Evolutionary conservation across 2,888 invertebrate species (phyloP).

Genomic region (Spicauda simplicius): DNA sequence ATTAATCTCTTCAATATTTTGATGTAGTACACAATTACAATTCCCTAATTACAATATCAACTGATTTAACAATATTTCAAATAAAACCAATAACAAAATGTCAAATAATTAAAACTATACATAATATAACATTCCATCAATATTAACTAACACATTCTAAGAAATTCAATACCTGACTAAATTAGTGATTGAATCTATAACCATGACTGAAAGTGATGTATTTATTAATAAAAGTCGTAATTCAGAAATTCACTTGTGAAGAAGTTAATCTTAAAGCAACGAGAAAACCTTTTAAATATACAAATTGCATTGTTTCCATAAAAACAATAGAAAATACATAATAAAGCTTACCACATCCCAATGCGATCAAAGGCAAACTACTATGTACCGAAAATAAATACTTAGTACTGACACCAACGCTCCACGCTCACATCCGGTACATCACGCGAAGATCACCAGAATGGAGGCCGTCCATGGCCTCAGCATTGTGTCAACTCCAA

Average conservation of each 20-base stretch:
- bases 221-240: slow-evolving; percentile 54
- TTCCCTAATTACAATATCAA: slow-evolving; percentile 80
- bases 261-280: slow-evolving; percentile 58
- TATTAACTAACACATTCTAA: slow-evolving; percentile 53
- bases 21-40: slow-evolving; percentile 57
- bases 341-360: slow-evolving; percentile 68
- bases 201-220: slow-evolving; percentile 59
- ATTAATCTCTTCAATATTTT: slow-evolving; percentile 78
- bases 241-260: slow-evolving; percentile 60
- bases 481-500: slow-evolving; percentile 53
- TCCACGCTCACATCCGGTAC: slow-evolving; percentile 42
- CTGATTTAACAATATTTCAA: slow-evolving; percentile 73
- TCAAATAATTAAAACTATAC: slow-evolving; percentile 71
- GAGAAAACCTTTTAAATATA: slow-evolving; percentile 52
- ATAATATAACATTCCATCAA: slow-evolving; percentile 67
- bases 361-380: slow-evolving; percentile 60
- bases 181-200: slow-evolving; percentile 58
- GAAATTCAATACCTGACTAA: slow-evolving; percentile 53
- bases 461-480: slow-evolving; percentile 55
- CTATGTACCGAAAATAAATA: slow-evolving; percentile 53
- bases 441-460: slow-evolving; percentile 65
- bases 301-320: slow-evolving; percentile 52
- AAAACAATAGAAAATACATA: slow-evolving; percentile 66
- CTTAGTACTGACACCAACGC: slow-evolving; percentile 54
- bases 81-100: slow-evolving; percentile 75